Conservation (phyloP, 2,888 invertebrate genomes). For the Rotaria socialis region DNA sequence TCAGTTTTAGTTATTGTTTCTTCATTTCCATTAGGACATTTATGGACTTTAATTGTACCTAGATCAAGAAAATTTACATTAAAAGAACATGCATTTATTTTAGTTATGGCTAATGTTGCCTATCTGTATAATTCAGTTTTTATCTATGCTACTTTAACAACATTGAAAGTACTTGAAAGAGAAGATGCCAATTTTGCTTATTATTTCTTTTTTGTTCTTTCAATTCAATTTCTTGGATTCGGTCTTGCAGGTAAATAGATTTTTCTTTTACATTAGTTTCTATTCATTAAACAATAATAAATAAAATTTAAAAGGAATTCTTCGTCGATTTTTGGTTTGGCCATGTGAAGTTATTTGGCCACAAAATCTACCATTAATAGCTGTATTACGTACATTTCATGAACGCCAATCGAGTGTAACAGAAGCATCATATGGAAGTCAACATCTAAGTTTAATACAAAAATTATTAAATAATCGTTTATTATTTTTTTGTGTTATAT, state of each 20-base stretch:
- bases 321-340: conserved; percentile 16
- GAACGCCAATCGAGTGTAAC: background rate
- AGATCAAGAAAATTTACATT: background rate
- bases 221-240: conserved; percentile 16
- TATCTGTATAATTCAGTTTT: background rate
- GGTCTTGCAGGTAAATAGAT: background rate
- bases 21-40: background rate
- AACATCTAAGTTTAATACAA: background rate
- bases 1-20: background rate
- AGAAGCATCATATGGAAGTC: background rate
- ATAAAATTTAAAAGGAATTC: background rate
- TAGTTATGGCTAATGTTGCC: background rate
- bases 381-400: conserved; percentile 1
- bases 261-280: too few species aligned
- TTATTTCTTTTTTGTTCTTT: conserved; percentile 19
- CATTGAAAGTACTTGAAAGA: background rate
- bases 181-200: background rate
- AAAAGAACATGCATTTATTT: background rate
- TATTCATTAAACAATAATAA: too few species aligned
- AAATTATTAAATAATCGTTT: background rate
- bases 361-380: background rate
- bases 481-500: conserved; percentile 1
- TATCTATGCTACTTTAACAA: background rate
- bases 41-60: background rate
- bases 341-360: background rate